A percentile compares a stretch with the other conserved stretches of the same genome.
phyloP scores from a whole-genome alignment of 2,888 invertebrate species.

The Rhimphoctona megacephalus region DNA sequence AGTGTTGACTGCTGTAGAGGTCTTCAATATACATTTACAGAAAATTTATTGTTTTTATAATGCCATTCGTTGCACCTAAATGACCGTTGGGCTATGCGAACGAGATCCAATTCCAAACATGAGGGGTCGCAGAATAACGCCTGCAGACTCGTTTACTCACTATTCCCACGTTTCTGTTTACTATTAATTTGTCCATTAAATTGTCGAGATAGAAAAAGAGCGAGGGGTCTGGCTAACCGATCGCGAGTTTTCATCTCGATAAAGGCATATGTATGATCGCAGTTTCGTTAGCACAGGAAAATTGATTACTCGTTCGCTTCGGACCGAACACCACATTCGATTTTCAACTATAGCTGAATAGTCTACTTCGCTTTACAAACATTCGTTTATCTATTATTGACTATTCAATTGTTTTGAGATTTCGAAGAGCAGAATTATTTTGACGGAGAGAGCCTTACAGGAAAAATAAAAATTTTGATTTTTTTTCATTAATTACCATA shows the following conservation, averaged over 20 bases:
- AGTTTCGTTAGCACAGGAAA: slow-evolving; percentile 33
- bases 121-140: slow-evolving; percentile 45
- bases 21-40: not conserved
- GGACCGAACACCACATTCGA: slow-evolving; percentile 2
- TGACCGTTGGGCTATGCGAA: slow-evolving; percentile 18
- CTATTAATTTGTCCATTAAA: slow-evolving; percentile 74
- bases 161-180: slow-evolving; percentile 69
- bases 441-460: not conserved
- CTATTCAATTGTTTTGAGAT: not conserved
- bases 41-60: not conserved
- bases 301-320: slow-evolving; percentile 46
- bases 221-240: slow-evolving; percentile 8
- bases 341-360: not conserved
- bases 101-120: slow-evolving; percentile 48
- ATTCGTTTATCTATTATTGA: not conserved
- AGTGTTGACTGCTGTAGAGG: not conserved
- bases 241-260: slow-evolving; percentile 25
- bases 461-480: not conserved
- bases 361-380: not conserved
- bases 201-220: slow-evolving; percentile 43
- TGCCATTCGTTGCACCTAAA: slow-evolving; percentile 7
- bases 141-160: slow-evolving; percentile 56
- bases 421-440: not conserved
- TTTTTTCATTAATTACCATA: not conserved
- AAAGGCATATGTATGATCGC: not conserved